Base-by-base conservation (phyloP, 2,113 vertebrate species). In the Rhynchopsitta pachyrhyncha region DNA sequence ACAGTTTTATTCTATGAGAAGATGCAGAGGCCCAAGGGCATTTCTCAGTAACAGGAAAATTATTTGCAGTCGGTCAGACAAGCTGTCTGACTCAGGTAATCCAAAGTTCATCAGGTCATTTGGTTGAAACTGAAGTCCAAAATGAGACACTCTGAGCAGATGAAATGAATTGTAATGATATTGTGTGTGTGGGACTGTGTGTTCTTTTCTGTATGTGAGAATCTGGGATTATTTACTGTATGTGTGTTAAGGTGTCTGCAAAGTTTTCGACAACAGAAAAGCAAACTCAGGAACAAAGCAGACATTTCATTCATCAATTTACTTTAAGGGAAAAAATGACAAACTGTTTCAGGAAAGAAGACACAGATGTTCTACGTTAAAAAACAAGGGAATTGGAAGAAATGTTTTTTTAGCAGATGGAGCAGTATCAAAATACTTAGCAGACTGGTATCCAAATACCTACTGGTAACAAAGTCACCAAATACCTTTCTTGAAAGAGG, bases 31-130 rank as follows among this genome's bases (percentile, higher is more conserved):
- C 90, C 92, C 88, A 77, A 67, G 73, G 79, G 92, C 68, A 88
- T 93, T 93, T 93, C 90, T 96, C 88, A 83, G 88, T 93, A 90
- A 96, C 64, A 67, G 53, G 63, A 86, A 96, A 92, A 96, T 97
- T 93, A 94, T 70, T 93, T 94, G 92, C 93, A 94, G 95, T 92
- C 25, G 3, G 85, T 93, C 85, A 95, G 93, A 95, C 87, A 86
- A 90, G 41, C 64, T 88, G 92, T 93, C 95, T 96, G 85, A 90
- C 71, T 95, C 82, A 94, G 96, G 90, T 95, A 96, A 96, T 97
- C 90, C 95, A 55, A 55, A 90, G 93, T 94, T 96, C 94, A 96
- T 97, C 33, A 0, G 93, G 90, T 95, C 92, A 93, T 79, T 84
- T 80, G 28, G 39, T 88, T 92, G 79, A 94, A 95, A 83, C 59